Evolutionary conservation across 2,797 vertebrate species (phyloP), one percentile per base, ranked within the genome.

Genomic region (Kryptolebias ocellatus): DNA sequence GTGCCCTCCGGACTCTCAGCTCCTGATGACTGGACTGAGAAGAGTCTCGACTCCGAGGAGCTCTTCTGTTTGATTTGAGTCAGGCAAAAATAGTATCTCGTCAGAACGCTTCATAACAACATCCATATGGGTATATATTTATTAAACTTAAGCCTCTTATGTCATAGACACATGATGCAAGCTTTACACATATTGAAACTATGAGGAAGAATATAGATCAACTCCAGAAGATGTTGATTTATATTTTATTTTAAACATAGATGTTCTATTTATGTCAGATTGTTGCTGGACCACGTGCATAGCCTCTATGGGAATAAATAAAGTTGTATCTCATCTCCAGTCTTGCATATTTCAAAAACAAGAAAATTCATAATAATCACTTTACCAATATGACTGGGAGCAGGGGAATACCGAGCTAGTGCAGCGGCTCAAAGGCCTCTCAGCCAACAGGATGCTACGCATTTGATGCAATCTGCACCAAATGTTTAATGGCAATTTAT

Each of bases 51-150:
- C 6, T 18, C 6, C 18, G 17, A 47, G 46, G 3, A 18, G 17
- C 6, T 39, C 31, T 34, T 7, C 37, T 39, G 37, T 39, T 39
- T 39, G 10, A 39, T 39, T 39, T 34, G 7, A 34, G 31, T 34
- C 31, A 7, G 4, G 31, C 31, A 34, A 7, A 34, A 34, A 34
- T 34, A 34, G 31, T 34, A 1, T 34, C 31, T 0, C 31, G 7
- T 16, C 1, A 17, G 16, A 46, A 46, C 44, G 16, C 5, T 17
- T 59, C 31, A 34, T 71, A 50, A 56, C 46, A 65, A 72, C 78
- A 83, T 70, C 59, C 50, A 64, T 58, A 80, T 83, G 74, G 84
- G 86, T 85, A 72, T 64, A 72, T 64, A 70, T 82, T 75, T 84
- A 78, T 84, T 82, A 78, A 78, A 78, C 58, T 64, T 77, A 84